Base-by-base conservation (phyloP, 2,888 invertebrate species). In the Celastrina argiolus region DNA sequence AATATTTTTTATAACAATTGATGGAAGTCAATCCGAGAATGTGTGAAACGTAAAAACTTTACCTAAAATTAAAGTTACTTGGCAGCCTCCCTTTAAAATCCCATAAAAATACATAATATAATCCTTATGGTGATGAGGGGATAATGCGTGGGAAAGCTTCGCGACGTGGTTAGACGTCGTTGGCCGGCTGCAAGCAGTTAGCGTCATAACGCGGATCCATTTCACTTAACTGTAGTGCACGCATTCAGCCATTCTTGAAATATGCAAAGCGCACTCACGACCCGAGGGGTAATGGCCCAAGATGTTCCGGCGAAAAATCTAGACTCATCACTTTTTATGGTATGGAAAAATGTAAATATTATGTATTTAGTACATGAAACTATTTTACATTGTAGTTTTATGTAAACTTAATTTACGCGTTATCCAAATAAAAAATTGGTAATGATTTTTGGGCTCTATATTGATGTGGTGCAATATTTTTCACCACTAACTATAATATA, bases 181-280 rank as follows among this genome's bases (percentile, higher is more conserved):
- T 56, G 45, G 45, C 45, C 18, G 45, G 45, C 18, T 45, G 58
- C 70, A 70, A 67, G 74, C 77, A 73, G 78, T 78, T 82, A 81
- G 76, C 78, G 77, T 85, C 82, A 83, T 87, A 84, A 82, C 83
- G 78, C 77, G 83, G 81, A 85, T 85, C 82, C 83, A 86, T 85
- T 88, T 87, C 85, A 84, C 82, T 87, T 82, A 82, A 80, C 82
- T 78, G 80, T 78, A 79, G 80, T 75, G 83, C 81, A 87, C 87
- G 87, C 87, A 86, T 84, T 79, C 82, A 84, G 80, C 81, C 78
- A 80, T 84, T 83, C 85, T 87, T 84, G 84, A 84, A 87, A 85
- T 87, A 88, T 89, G 88, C 88, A 88, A 88, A 89, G 88, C 84
- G 81, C 80, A 82, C 85, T 88, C 89, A 89, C 89, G 88, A 88